Percentiles rank a stretch among this genome's conserved stretches.
Evolutionary conservation across 2,888 invertebrate genomes (phyloP).

Genomic region (Drosophila silvestris): DNA sequence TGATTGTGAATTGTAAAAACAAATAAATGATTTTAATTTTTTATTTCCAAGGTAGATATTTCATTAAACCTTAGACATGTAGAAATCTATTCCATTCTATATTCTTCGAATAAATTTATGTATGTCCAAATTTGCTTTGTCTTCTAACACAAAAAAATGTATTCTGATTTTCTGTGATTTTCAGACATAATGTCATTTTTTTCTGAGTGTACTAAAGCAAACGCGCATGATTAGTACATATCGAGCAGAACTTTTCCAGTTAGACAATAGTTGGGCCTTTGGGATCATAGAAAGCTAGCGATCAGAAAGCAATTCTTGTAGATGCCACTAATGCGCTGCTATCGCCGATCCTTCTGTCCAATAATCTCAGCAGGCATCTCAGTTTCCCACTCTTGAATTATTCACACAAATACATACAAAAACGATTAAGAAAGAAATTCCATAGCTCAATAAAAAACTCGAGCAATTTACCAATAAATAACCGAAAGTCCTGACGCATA

Average conservation of each 20-base stretch:
- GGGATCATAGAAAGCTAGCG: slow-evolving; percentile 23
- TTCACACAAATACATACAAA: neutral
- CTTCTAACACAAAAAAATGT: too few relatives aligned
- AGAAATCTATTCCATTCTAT: neutral
- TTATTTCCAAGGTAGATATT: neutral
- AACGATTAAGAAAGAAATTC: neutral
- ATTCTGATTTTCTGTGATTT: too few relatives aligned
- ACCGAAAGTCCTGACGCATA: slow-evolving; percentile 22
- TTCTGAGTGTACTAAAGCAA: slow-evolving; percentile 8
- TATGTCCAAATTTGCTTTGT: too few relatives aligned
- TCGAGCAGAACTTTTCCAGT: slow-evolving; percentile 34
- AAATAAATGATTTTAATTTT: neutral
- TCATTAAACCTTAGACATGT: neutral
- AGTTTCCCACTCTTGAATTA: slow-evolving; percentile 27
- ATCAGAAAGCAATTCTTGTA: slow-evolving; percentile 43
- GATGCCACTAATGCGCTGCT: slow-evolving; percentile 21
- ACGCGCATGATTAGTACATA: slow-evolving; percentile 39
- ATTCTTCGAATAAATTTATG: neutral
- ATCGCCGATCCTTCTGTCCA: slow-evolving; percentile 30
- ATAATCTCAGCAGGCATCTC: slow-evolving; percentile 12
- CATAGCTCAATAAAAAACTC: neutral
- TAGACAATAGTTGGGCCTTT: slow-evolving; percentile 24
- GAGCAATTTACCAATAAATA: slow-evolving; percentile 30
- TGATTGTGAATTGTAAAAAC: neutral
- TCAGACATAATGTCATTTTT: neutral